Conservation (phyloP, 2,888 invertebrate species). For the Eristalis arbustorum region DNA sequence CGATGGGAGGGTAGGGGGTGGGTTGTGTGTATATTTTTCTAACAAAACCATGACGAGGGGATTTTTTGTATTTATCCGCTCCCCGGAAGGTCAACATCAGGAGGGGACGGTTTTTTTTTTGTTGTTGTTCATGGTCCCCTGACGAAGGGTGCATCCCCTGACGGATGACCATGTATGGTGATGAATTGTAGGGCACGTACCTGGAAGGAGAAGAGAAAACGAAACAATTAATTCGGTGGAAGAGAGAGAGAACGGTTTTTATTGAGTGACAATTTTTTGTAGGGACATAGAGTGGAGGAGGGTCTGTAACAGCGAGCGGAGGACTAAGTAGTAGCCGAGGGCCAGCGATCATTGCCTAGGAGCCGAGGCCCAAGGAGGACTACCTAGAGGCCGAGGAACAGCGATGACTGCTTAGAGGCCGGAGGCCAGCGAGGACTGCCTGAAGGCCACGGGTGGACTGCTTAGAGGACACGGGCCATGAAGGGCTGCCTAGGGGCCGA, state of each 20-base stretch:
- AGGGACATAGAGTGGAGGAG: not conserved
- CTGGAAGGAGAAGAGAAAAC: conserved; percentile 22
- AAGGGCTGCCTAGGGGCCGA: too few relatives aligned
- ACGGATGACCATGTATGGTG: not conserved
- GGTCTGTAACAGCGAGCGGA: too few relatives aligned
- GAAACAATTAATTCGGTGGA: not conserved
- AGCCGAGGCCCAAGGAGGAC: too few relatives aligned
- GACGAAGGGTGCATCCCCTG: not conserved
- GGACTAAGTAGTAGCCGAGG: too few relatives aligned
- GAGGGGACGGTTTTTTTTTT: not conserved
- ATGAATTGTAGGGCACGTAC: conserved; percentile 4
- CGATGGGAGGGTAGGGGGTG: not conserved
- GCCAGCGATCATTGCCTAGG: too few relatives aligned
- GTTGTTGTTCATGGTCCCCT: not conserved
- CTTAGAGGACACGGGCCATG: too few relatives aligned
- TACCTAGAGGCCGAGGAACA: too few relatives aligned
- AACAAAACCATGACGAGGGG: not conserved
- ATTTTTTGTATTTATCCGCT: not conserved
- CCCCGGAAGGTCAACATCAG: not conserved
- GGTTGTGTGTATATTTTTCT: not conserved
- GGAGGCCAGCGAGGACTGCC: too few relatives aligned
- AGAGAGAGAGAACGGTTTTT: not conserved
- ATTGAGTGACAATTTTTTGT: not conserved
- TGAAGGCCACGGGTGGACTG: too few relatives aligned
- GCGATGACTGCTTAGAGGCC: too few relatives aligned